A percentile compares a stretch with the other conserved stretches of the same genome.
These are phyloP conservation scores for Astropecten irregularis DNA, from an alignment of 53 echinoderm and acorn worm genomes.

Conservation along the genomic window DNA sequence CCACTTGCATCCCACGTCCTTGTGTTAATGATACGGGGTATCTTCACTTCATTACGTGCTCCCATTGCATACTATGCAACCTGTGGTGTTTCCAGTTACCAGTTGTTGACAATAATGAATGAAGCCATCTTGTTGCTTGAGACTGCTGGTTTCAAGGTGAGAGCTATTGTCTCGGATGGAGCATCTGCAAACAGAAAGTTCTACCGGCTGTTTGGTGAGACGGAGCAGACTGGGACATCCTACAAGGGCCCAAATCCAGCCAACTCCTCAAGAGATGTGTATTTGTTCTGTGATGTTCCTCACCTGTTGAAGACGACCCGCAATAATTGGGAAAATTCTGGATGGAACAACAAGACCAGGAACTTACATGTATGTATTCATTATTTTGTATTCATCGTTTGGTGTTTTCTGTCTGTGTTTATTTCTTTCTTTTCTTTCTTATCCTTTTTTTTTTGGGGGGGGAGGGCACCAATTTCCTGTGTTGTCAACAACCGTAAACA, in stretches of 20 bases:
- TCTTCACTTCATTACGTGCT: slow-evolving; percentile 21
- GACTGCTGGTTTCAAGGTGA: background rate
- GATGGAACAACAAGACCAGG: slow-evolving; percentile 43
- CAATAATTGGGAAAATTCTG: slow-evolving; percentile 71
- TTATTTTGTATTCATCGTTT: background rate
- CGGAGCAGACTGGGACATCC: background rate
- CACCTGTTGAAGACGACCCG: slow-evolving; percentile 65
- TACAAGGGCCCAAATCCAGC: slow-evolving; percentile 23
- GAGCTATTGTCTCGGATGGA: slow-evolving; percentile 43
- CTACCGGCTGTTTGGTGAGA: slow-evolving; percentile 13
- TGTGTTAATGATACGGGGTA: slow-evolving; percentile 59
- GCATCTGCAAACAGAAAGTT: slow-evolving; percentile 63
- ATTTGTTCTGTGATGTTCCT: slow-evolving; percentile 69
- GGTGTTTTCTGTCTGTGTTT: no score
- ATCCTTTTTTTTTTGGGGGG: no score
- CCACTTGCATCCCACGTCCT: slow-evolving; percentile 64
- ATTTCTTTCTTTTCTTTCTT: background rate
- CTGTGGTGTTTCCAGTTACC: background rate
- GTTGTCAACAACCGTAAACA: background rate
- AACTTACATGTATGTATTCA: slow-evolving; percentile 7
- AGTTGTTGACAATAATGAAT: background rate
- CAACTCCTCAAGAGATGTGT: slow-evolving; percentile 34
- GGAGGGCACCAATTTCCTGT: no score
- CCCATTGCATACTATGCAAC: background rate
- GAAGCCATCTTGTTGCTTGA: background rate